Base-by-base conservation (phyloP, 1,140 invertebrate species). In the Orius insidiosus region DNA sequence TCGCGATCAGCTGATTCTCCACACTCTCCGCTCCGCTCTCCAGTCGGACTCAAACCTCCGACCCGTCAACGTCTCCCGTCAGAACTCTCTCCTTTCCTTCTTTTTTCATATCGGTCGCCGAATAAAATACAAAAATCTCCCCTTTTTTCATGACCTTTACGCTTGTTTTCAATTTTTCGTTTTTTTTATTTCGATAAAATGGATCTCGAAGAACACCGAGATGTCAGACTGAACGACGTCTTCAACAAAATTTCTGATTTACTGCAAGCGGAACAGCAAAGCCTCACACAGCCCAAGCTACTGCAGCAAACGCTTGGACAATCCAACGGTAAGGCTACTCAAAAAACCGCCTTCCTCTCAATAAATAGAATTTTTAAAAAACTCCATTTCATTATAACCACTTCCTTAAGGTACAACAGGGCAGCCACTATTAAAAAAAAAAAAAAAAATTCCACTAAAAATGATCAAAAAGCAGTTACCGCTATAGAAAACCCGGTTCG, bases 161-260 rank as follows among this genome's bases (percentile, higher is more conserved):
- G 10, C 16, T 40, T 40, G 3, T 18, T 40, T 40, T 40, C 38
- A 4, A 10, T 4, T 15, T 5, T 40, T 18, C 38, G 38, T 15
- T 16, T 15, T 18, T 40, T 40, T 40, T 15, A 11, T 15, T 36
- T 36, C 35, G 35, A 15, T 9, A 11, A 36, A 11, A 43, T 43
- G 41, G 41, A 43, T n/a, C 41, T 43, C 11, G 41, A 43, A 32
- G 41, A 43, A 30, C 51, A 52, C 36, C 41, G 51, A 13, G 54
- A 55, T 32, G 44, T 52, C 24, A 55, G 49, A 47, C 38, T 55
- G 36, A 49, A 54, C 40, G 53, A 49, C 42, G 54, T 55, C 10
- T 54, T 55, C 32, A 55, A 54, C 40, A 55, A 55, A 49, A 49
- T 55, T 15, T 49, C 54, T 0, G 51, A 55, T 33, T 52, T 55